Evolutionary conservation across 2,888 invertebrate species (phyloP), one percentile per base, ranked within the genome.

Genomic region (Bimastos eiseni): DNA sequence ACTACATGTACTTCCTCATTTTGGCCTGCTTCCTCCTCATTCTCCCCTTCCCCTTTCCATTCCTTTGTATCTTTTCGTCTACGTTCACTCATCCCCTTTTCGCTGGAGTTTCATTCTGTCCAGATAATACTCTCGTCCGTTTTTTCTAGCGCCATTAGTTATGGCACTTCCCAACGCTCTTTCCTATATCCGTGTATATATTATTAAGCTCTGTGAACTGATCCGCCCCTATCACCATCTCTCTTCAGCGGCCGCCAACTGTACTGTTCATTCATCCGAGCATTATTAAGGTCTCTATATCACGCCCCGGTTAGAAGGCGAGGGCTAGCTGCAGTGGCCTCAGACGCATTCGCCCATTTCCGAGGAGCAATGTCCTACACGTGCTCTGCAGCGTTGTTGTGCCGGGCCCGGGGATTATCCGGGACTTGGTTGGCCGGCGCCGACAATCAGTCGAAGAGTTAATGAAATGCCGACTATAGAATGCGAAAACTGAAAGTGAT

Each of bases 371-470:
- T 70, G 70, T n/a, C n/a, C 70, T 30, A 70, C 70, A 70, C 70
- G 70, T 70, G 70, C 70, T 70, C 70, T 8, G 8, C 30, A n/a
- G 70, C 70, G 11, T 70, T 70, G 70, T 70, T n/a, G n/a, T 30
- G 70, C n/a, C 2, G 70, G n/a, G n/a, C 70, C 70, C 70, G 70
- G 70, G 70, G 70, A 30, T 70, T 70, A 70, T 70, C 70, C 70
- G 70, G 70, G n/a, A 11, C 70, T 70, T 70, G 8, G 30, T 15
- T 70, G 70, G 70, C 70, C 30, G 8, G 70, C 70, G 70, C n/a
- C 70, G 70, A 70, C 70, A 70, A 70, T 70, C 70, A 70, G 70
- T n/a, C 70, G n/a, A 70, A n/a, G 70, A 70, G 70, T 70, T 70
- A 70, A 70, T 70, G 70, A 70, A 70, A 70, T 70, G 70, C 70